These are phyloP conservation scores for Eubucco bourcierii DNA, from an alignment of 2,113 vertebrate genomes.

Conservation along the genomic window DNA sequence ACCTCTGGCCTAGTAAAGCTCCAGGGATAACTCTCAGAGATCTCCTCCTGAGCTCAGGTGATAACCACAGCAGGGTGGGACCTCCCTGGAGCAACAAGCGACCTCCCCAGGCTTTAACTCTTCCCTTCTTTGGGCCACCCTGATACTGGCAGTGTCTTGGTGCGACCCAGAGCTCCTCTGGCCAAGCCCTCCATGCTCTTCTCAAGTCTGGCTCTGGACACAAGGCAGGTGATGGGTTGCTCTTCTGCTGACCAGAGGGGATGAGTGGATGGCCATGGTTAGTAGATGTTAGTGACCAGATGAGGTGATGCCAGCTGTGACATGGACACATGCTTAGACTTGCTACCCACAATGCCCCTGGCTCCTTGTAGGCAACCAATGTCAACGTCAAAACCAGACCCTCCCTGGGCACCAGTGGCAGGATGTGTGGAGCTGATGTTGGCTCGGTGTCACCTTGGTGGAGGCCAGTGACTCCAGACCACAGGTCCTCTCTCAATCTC, in stretches of 20 bases:
- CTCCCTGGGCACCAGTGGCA: background rate
- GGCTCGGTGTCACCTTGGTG: accelerated
- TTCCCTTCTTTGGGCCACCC: too few species aligned
- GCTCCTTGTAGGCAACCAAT: constrained; percentile 54
- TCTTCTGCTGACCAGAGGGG: background rate
- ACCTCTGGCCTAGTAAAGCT: too few species aligned
- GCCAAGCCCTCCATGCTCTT: accelerated
- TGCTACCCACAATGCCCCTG: constrained; percentile 17
- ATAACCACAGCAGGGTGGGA: accelerated
- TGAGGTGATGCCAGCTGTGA: constrained; percentile 10
- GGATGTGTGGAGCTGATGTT: background rate
- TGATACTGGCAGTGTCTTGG: background rate
- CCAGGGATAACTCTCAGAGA: background rate
- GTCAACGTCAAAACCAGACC: background rate
- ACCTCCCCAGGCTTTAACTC: background rate
- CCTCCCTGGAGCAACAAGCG: background rate
- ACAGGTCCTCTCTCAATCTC: background rate
- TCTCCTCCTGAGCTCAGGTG: background rate
- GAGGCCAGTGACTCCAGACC: background rate
- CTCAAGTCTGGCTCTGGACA: background rate
- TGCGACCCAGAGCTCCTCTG: background rate
- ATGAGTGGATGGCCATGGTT: background rate
- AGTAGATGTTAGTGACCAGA: background rate
- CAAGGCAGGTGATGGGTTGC: background rate
- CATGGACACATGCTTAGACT: background rate